Percentiles rank a stretch among this genome's conserved stretches.
These are phyloP conservation scores for Pocillopora grandis DNA, from an alignment of 92 coral and sea anemone species.

Conservation along the genomic window DNA sequence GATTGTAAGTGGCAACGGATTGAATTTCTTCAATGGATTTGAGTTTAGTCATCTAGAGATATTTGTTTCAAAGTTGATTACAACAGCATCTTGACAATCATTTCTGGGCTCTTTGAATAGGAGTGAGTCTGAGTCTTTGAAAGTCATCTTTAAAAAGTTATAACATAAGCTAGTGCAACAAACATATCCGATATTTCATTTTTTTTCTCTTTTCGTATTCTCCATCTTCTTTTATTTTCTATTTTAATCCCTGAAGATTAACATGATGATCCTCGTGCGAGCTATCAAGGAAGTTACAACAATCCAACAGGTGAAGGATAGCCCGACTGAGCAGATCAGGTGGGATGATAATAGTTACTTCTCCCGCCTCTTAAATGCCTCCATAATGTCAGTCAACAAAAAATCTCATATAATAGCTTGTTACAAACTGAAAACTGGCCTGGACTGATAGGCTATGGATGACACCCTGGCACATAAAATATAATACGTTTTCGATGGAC, in stretches of 20 bases:
- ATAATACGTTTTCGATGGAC: too few relatives aligned
- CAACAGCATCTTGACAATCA: too few relatives aligned
- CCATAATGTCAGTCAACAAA: too few relatives aligned
- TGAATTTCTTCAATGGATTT: too few relatives aligned
- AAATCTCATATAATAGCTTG: too few relatives aligned
- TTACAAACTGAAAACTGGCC: too few relatives aligned
- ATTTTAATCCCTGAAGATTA: background rate
- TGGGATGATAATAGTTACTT: background rate
- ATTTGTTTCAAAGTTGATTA: background rate
- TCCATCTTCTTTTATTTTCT: background rate
- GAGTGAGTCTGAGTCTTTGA: background rate
- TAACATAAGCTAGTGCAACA: background rate
- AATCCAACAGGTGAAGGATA: background rate
- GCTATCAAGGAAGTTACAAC: background rate
- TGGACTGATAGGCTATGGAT: too few relatives aligned
- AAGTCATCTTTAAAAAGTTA: background rate
- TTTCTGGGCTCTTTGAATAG: background rate
- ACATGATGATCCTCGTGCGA: background rate
- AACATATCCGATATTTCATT: background rate
- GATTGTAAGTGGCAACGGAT: background rate
- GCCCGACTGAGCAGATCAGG: constrained; percentile 6
- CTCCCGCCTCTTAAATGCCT: too few relatives aligned
- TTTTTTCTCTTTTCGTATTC: too few relatives aligned
- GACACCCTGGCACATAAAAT: too few relatives aligned
- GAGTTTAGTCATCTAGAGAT: too few relatives aligned